A percentile compares a stretch with the other conserved stretches of the same genome.
These are phyloP conservation scores for Astyanax mexicanus DNA, from an alignment of 2,797 vertebrate genomes.

Conservation along the genomic window DNA sequence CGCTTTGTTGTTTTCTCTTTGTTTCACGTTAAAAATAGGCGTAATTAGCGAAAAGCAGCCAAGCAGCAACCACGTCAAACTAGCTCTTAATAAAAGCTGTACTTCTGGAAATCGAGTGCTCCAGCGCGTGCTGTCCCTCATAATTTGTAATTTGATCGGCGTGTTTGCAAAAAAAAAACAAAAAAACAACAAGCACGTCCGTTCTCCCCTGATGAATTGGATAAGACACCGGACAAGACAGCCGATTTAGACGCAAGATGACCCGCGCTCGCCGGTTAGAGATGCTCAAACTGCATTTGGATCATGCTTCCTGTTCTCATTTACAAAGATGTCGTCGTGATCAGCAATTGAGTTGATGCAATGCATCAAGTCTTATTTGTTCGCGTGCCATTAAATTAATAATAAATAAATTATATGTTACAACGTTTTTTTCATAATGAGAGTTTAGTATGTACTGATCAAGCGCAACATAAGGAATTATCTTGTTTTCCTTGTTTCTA, in stretches of 20 bases:
- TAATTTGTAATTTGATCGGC: background rate
- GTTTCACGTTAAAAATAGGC: background rate
- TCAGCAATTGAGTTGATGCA: background rate
- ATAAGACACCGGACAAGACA: conserved; percentile 4
- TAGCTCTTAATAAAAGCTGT: conserved; percentile 3
- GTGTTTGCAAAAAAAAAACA: background rate
- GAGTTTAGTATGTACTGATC: too few relatives aligned
- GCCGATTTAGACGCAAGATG: background rate
- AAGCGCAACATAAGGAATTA: too few relatives aligned
- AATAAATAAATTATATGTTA: too few relatives aligned
- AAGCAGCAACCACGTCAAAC: background rate
- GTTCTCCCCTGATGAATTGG: conserved; percentile 8
- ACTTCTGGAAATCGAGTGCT: background rate
- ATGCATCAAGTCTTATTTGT: background rate
- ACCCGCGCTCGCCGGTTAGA: background rate
- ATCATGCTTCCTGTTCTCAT: background rate
- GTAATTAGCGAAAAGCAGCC: background rate
- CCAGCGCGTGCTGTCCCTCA: background rate
- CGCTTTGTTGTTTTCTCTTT: background rate
- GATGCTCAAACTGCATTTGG: background rate
- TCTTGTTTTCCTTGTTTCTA: too few relatives aligned
- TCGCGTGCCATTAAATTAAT: too few relatives aligned
- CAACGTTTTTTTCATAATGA: too few relatives aligned
- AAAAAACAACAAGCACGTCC: background rate
- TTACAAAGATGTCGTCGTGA: background rate